Percentiles rank a stretch among this genome's conserved stretches.
Conservation (phyloP, 2,113 vertebrate genomes). For the Heloderma charlesbogerti region DNA sequence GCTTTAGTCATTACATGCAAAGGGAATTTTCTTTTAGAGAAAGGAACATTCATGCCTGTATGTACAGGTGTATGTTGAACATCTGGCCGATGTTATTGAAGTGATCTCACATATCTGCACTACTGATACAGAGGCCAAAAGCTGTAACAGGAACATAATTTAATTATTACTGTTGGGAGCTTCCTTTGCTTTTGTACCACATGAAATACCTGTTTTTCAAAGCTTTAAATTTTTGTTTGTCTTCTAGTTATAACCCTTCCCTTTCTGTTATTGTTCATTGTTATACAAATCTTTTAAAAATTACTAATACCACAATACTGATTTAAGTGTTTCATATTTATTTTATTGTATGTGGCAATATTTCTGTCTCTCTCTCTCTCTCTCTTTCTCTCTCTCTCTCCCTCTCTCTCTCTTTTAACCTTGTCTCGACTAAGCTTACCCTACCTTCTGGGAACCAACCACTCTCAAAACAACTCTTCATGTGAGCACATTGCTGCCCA, state of each 20-base stretch:
- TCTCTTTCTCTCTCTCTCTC: no score
- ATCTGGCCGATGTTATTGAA: neutral
- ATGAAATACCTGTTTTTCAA: neutral
- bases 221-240: no score
- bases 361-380: neutral
- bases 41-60: neutral
- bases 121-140: neutral
- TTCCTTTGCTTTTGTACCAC: neutral
- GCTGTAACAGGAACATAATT: neutral
- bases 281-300: neutral
- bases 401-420: no score
- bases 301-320: neutral
- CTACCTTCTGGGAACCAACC: no score
- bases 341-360: neutral
- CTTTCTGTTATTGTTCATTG: no score
- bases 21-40: neutral
- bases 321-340: neutral
- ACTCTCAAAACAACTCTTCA: no score
- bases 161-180: neutral
- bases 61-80: neutral
- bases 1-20: slow-evolving; percentile 44
- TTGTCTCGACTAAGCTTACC: no score
- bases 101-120: neutral
- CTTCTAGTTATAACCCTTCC: no score
- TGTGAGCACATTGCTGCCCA: no score